Evolutionary conservation across 2,113 vertebrate genomes (phyloP).

Genomic region (Rhabdornis inornatus): DNA sequence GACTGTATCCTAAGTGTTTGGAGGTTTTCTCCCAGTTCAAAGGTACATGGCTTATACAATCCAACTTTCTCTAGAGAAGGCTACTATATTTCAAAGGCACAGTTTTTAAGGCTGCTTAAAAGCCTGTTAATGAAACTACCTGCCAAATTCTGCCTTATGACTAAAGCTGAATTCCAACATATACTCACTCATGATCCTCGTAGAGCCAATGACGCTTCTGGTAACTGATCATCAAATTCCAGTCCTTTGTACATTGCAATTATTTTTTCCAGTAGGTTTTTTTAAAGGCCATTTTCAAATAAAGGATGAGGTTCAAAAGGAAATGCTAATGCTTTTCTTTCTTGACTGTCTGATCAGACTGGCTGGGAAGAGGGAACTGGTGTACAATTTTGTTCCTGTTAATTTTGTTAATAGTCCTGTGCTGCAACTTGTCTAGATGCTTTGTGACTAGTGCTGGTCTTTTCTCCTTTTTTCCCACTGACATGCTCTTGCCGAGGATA

Average conservation of each 20-base stretch:
- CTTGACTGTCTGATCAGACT: background rate
- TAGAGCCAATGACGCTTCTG: background rate
- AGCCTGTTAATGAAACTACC: background rate
- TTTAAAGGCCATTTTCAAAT: background rate
- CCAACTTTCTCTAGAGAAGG: background rate
- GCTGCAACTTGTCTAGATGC: background rate
- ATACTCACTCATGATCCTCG: background rate
- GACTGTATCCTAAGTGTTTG: background rate
- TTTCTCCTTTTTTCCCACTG: slow-evolving; percentile 49
- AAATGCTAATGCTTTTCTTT: background rate
- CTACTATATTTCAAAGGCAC: background rate
- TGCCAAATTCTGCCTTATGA: background rate
- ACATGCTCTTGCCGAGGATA: slow-evolving; percentile 80
- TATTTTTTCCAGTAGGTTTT: background rate
- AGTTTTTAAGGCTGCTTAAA: background rate
- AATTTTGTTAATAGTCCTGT: slow-evolving; percentile 18
- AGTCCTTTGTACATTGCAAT: background rate
- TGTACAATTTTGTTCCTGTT: slow-evolving; percentile 6
- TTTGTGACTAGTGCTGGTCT: slow-evolving; percentile 60
- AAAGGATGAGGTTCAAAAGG: background rate
- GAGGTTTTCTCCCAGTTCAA: background rate
- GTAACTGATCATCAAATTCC: background rate
- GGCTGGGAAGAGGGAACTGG: background rate
- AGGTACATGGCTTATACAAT: background rate
- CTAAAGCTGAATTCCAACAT: background rate